Evolutionary conservation across 2,113 vertebrate genomes (phyloP).

Genomic region (Vulpes ferrilata): DNA sequence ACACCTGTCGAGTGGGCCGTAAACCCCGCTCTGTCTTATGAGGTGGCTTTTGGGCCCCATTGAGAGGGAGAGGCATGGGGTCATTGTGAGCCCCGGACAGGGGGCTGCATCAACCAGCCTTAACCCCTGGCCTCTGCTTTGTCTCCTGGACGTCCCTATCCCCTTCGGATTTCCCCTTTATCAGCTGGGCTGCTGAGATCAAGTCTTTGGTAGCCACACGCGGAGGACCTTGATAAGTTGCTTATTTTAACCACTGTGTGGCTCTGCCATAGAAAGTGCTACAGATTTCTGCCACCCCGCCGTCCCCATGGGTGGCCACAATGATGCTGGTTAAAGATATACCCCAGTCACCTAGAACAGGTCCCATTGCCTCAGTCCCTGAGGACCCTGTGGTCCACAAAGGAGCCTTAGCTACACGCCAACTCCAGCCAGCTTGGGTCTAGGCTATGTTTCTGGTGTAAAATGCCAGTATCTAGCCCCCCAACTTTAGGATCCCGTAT

Average conservation of each 20-base stretch:
- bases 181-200: background rate
- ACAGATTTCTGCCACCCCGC: too few species aligned
- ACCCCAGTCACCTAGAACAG: fast-evolving
- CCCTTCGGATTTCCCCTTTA: background rate
- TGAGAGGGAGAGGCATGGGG: background rate
- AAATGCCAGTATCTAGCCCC: background rate
- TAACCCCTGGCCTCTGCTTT: background rate
- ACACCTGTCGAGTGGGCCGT: background rate
- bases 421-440: background rate
- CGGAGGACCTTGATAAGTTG: background rate
- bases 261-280: background rate
- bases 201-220: background rate
- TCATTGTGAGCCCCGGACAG: background rate
- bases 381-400: fast-evolving
- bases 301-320: background rate
- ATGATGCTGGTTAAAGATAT: background rate
- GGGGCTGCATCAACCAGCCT: background rate
- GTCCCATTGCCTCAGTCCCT: background rate
- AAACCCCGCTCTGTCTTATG: fast-evolving
- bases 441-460: background rate
- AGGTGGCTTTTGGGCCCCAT: background rate
- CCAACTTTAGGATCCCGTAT: background rate
- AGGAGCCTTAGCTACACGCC: background rate
- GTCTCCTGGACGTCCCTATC: background rate
- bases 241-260: background rate